Evolutionary conservation across 1,140 invertebrate species (phyloP), one percentile per base, ranked within the genome.

Genomic region (Ostrea denselamellosa): DNA sequence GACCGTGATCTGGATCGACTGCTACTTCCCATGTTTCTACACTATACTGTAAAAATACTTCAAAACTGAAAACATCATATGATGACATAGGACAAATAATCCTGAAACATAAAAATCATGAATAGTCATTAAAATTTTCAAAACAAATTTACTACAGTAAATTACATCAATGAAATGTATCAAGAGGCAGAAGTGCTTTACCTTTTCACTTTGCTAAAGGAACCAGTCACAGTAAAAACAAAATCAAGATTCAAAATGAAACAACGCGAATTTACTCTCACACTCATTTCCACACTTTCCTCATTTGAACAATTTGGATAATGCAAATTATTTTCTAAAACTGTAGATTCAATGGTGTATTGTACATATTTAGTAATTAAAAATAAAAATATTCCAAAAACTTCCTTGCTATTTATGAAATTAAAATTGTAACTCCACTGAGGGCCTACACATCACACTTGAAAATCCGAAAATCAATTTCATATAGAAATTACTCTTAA

Each of bases 1-100:
- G 82, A 86, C 44, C 86, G 52, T 19, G 54, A 71, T 65, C 85
- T 85, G 34, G 83, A 56, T 22, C 68, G 68, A 34, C 68, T 77
- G 68, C 68, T 77, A 77, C 68, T 77, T 25, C 68, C 68, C 68
- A 77, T 77, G 68, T 28, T 77, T 77, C 10, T 9, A 77, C 25
- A 77, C 25, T 34, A 77, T 28, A 77, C 68, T 77, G 68, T 8
- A 77, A 77, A 77, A 34, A 77, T 77, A 77, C 68, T 77, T 34
- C 25, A 77, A 62, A 77, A 28, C 25, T 77, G 68, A 77, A 77
- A 71, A 22, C 22, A 34, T 77, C 22, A 77, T 17, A 62, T 62
- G 58, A 62, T 62, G 58, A n/a, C n/a, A 28, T 77, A 62, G 56
- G 5, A 62, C 7, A 34, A 12, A 77, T 28, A 25, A 77, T 77